These are phyloP conservation scores for Thaumetopoea pityocampa DNA, from an alignment of 1,140 invertebrate genomes.

Conservation along the genomic window DNA sequence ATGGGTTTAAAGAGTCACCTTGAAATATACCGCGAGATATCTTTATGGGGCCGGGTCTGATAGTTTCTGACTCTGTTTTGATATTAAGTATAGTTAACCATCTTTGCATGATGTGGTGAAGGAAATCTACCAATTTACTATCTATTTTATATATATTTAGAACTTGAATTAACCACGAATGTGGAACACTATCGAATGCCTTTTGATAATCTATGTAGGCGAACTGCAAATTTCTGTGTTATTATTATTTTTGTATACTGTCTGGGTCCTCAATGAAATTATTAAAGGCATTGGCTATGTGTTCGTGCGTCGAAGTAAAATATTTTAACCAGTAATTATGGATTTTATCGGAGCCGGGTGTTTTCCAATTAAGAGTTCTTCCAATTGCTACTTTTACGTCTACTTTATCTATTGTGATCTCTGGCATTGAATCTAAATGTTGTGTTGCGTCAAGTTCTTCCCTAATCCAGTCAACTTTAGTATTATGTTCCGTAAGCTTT, in stretches of 20 bases:
- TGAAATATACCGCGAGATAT: slow-evolving; percentile 1
- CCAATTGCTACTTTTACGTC: slow-evolving; percentile 14
- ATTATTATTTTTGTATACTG: slow-evolving; percentile 5
- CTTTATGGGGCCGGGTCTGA: background rate
- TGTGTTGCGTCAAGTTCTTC: slow-evolving; percentile 11
- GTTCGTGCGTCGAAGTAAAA: slow-evolving; percentile 4
- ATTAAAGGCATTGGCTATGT: slow-evolving; percentile 4
- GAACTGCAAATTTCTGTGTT: slow-evolving; percentile 9
- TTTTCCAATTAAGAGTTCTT: slow-evolving; percentile 10
- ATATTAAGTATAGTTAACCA: background rate
- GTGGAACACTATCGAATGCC: slow-evolving; percentile 13
- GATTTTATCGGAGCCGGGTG: slow-evolving; percentile 12
- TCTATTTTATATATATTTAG: slow-evolving; percentile 5
- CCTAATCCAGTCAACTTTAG: slow-evolving; percentile 19
- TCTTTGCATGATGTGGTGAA: background rate
- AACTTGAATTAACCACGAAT: slow-evolving; percentile 9
- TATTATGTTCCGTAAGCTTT: slow-evolving; percentile 14
- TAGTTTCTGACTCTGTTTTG: background rate
- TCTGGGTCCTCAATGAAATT: slow-evolving; percentile 4
- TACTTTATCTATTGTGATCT: slow-evolving; percentile 12
- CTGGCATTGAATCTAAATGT: slow-evolving; percentile 1
- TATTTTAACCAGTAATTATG: too few species aligned
- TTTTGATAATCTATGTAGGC: slow-evolving; percentile 13
- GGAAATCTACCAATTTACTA: slow-evolving; percentile 1
- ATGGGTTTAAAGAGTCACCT: background rate